Evolutionary conservation across 1,140 invertebrate species (phyloP), one percentile per base, ranked within the genome.

Genomic region (Drosophila pachea): DNA sequence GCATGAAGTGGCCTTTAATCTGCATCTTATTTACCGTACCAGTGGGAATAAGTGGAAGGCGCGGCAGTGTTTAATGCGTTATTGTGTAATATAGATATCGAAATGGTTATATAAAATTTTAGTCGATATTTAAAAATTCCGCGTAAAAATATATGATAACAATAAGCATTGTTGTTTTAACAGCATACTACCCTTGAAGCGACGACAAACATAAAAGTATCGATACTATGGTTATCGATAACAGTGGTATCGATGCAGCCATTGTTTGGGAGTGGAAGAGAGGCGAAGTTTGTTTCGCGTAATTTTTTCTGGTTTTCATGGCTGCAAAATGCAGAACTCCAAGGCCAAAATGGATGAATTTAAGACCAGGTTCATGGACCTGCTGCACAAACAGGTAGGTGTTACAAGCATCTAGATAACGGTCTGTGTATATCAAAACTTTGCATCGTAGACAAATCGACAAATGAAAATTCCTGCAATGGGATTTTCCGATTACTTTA

Each of bases 1-100:
- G 53, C 91, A 91, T 68, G 96, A 98, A 89, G 94, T 94, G 60
- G 96, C 96, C 0, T 97, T 93, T 81, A 98, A 98, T 91, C 89
- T 98, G 45, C 93, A 95, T 89, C 89, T 96, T 7, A 95, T 97
- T 74, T 97, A 97, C 88, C 91, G 93, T 42, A 89, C 91, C 60
- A 93, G 93, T 59, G 95, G 94, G 36, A 94, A 94, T 82, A 90
- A 91, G 61, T 90, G 93, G 61, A 90, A 96, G 38, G 95, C 96
- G 32, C 91, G 92, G 65, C 93, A 93, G 90, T 94, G 94, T 82
- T 86, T 96, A 33, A 91, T 94, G 64, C 92, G 95, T 79, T 94
- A 96, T 90, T 86, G 81, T 73, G 84, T 88, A 16, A 78, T 89
- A 7, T 88, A 55, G 35, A 1, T 2, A 16, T 35, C 8, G 16